Percentiles rank a stretch among this genome's conserved stretches.
Evolutionary conservation across 2,888 invertebrate species (phyloP).

Genomic region (Keiferia lycopersicella): DNA sequence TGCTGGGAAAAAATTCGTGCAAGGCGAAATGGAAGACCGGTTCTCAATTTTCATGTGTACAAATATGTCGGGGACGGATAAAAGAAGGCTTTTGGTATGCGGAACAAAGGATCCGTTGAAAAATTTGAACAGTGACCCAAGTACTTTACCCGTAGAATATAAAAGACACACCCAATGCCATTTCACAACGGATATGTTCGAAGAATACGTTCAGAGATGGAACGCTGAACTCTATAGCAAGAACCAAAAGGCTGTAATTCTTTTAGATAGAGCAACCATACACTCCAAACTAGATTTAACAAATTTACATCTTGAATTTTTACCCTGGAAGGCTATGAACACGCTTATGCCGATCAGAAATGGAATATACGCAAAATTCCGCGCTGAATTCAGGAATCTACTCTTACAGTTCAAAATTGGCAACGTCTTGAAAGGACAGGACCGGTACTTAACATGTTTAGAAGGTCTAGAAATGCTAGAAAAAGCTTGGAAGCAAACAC

Average conservation of each 20-base stretch:
- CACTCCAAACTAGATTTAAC: constrained; percentile 52
- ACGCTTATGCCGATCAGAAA: constrained; percentile 52
- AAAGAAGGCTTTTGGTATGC: constrained; percentile 50
- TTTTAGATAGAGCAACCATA: constrained; percentile 52
- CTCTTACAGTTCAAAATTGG: constrained; percentile 48
- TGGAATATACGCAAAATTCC: constrained; percentile 46
- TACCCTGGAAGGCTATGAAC: constrained; percentile 52
- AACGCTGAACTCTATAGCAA: constrained; percentile 42
- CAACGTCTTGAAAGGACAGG: constrained; percentile 45
- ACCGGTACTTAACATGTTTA: constrained; percentile 49
- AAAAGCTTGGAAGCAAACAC: constrained; percentile 49
- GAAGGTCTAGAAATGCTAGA: constrained; percentile 51
- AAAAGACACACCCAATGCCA: constrained; percentile 50
- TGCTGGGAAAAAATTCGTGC: constrained; percentile 50
- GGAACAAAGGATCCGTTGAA: constrained; percentile 50
- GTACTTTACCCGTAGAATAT: constrained; percentile 50
- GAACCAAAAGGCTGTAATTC: constrained; percentile 42
- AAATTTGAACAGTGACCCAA: constrained; percentile 46
- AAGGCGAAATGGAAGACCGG: constrained; percentile 50
- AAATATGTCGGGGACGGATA: constrained; percentile 50
- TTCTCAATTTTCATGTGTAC: constrained; percentile 51
- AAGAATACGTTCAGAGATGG: constrained; percentile 53
- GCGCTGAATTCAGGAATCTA: constrained; percentile 47
- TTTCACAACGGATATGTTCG: constrained; percentile 54
- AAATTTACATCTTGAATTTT: constrained; percentile 50